Conservation (phyloP, 2,113 vertebrate species). For the Lepus europaeus region DNA sequence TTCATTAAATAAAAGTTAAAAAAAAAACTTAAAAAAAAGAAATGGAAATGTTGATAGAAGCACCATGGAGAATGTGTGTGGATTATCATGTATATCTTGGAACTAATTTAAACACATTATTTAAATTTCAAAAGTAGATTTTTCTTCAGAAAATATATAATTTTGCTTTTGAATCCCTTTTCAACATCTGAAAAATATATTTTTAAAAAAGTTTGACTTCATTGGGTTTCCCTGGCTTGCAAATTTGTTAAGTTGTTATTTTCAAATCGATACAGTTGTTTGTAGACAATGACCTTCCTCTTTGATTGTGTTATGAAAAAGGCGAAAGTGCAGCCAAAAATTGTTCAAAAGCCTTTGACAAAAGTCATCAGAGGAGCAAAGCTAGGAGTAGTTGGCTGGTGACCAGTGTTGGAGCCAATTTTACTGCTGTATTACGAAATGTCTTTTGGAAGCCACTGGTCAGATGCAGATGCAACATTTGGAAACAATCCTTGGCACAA, state of each 20-base stretch:
- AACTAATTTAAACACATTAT: not conserved
- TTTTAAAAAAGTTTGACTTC: not conserved
- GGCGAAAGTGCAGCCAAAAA: not conserved
- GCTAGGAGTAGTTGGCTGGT: not conserved
- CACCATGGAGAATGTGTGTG: not conserved
- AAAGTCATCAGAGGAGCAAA: not conserved
- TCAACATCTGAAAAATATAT: not conserved
- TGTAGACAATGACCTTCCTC: not conserved
- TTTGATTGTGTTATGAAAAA: constrained; percentile 12
- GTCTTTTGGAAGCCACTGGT: constrained; percentile 50
- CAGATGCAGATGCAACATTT: constrained; percentile 36
- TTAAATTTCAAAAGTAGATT: not conserved
- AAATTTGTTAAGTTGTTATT: not conserved
- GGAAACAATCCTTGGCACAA: constrained; percentile 51
- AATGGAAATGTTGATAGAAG: not conserved
- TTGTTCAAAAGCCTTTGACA: not conserved
- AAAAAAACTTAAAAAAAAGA: not conserved
- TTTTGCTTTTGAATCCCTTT: not conserved
- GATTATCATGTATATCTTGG: not conserved
- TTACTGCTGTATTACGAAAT: constrained; percentile 16
- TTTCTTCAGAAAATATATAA: not conserved
- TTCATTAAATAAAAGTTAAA: too few relatives aligned
- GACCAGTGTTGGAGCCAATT: not conserved
- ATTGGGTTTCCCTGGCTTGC: not conserved
- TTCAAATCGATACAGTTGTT: not conserved